Evolutionary conservation across 1,140 invertebrate species (phyloP).

Genomic region (Zaprionus lachaisei): DNA sequence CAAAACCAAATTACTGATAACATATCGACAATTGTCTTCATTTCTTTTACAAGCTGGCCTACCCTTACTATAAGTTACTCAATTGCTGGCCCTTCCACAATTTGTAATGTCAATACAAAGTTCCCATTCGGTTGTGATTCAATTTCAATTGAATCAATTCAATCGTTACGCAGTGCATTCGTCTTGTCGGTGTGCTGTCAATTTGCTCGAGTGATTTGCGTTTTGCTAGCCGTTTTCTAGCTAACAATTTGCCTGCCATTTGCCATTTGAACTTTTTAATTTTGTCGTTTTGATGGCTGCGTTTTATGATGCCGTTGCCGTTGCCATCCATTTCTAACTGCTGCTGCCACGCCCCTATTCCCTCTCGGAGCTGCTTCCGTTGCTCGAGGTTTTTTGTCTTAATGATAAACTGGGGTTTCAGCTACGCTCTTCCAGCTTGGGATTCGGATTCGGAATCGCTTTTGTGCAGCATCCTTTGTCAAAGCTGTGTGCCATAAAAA

Average conservation of each 20-base stretch:
- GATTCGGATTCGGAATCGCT: constrained; percentile 43
- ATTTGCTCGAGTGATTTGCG: constrained; percentile 23
- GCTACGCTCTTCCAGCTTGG: constrained; percentile 30
- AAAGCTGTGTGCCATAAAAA: constrained; percentile 73
- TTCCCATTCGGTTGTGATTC: neutral
- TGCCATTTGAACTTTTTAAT: constrained; percentile 81
- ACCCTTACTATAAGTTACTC: neutral
- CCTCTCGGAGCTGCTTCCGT: constrained; percentile 46
- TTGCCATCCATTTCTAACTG: constrained; percentile 61
- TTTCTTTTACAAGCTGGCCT: neutral
- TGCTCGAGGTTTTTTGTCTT: constrained; percentile 63
- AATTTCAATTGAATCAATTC: constrained; percentile 2
- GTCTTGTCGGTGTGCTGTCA: constrained; percentile 15
- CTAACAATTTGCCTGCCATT: constrained; percentile 72
- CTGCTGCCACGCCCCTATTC: constrained; percentile 36
- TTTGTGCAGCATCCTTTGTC: constrained; percentile 71
- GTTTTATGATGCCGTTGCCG: constrained; percentile 75
- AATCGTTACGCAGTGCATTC: constrained; percentile 16
- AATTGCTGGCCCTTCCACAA: neutral
- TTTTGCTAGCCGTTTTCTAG: constrained; percentile 49
- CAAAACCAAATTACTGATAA: no score
- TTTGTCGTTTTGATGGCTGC: constrained; percentile 79
- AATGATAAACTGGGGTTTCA: constrained; percentile 72
- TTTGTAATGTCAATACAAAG: neutral
- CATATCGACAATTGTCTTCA: no score